A percentile compares a stretch with the other conserved stretches of the same genome.
phyloP scores from a whole-genome alignment of 2,797 vertebrate species.

The Poecilia velifera region DNA sequence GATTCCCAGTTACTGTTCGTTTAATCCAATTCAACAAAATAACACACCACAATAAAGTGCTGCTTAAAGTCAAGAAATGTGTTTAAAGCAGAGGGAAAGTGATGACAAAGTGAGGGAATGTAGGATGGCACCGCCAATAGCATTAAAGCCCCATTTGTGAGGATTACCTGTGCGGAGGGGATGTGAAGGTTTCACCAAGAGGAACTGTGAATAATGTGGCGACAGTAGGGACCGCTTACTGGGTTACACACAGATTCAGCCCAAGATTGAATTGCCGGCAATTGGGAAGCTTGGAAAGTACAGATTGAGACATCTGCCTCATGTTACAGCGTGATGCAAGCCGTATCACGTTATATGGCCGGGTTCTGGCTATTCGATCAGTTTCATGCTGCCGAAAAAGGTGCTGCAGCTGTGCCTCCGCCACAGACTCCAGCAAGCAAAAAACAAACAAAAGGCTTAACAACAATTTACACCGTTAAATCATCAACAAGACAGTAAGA shows the following conservation, averaged over 20 bases:
- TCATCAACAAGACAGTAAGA: neutral
- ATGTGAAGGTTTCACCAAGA: conserved; percentile 73
- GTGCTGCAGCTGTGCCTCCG: conserved; percentile 24
- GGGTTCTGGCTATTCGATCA: conserved; percentile 58
- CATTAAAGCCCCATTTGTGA: conserved; percentile 82
- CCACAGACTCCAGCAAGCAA: conserved; percentile 15
- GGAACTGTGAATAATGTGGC: conserved; percentile 74
- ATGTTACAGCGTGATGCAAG: conserved; percentile 69
- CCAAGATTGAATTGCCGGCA: conserved; percentile 73
- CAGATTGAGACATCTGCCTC: conserved; percentile 72
- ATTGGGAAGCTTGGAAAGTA: conserved; percentile 71
- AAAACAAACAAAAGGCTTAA: neutral
- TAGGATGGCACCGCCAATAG: conserved; percentile 75
- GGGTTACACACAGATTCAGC: conserved; percentile 73
- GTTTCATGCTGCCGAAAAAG: conserved; percentile 40
- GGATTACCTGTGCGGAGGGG: conserved; percentile 73
- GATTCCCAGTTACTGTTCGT: conserved; percentile 79
- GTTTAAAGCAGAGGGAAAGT: conserved; percentile 76
- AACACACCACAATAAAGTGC: conserved; percentile 88
- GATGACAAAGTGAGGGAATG: conserved; percentile 82
- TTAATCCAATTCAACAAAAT: conserved; percentile 83
- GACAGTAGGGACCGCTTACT: conserved; percentile 76
- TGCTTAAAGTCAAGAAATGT: conserved; percentile 82
- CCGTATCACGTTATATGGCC: conserved; percentile 69
- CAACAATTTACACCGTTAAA: neutral